A percentile compares a stretch with the other conserved stretches of the same genome.
These are phyloP conservation scores for Artemia sinica DNA, from an alignment of 2,888 invertebrate genomes.

Conservation along the genomic window DNA sequence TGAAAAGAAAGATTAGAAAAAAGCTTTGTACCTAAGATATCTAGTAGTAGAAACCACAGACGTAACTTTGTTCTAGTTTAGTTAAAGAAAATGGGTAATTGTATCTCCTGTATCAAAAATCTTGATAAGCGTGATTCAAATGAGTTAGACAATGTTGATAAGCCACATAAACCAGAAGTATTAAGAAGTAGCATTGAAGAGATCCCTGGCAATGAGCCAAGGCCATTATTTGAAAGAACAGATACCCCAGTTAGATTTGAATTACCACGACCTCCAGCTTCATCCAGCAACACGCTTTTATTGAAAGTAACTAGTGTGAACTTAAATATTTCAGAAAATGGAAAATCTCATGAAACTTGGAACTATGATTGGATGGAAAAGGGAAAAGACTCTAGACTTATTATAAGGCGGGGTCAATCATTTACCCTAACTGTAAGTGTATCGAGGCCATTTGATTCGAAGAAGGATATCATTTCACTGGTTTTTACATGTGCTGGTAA, in stretches of 20 bases:
- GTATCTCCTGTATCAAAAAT: too few relatives aligned
- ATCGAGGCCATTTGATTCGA: conserved; percentile 52
- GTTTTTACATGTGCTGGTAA: conserved; percentile 59
- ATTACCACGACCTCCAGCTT: not conserved
- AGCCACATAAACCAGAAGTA: too few relatives aligned
- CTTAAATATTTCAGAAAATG: conserved; percentile 53
- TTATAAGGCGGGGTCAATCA: conserved; percentile 64
- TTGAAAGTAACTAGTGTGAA: conserved; percentile 53
- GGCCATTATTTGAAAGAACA: too few relatives aligned
- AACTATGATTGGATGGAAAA: conserved; percentile 56
- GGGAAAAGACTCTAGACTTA: conserved; percentile 40
- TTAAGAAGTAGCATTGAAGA: too few relatives aligned
- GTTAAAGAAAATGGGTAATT: too few relatives aligned
- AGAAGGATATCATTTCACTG: conserved; percentile 59
- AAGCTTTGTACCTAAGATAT: too few relatives aligned
- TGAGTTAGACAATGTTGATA: too few relatives aligned
- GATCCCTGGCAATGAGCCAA: too few relatives aligned
- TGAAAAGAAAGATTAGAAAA: too few relatives aligned
- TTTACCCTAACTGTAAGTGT: conserved; percentile 54
- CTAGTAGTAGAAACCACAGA: too few relatives aligned
- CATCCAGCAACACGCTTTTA: not conserved
- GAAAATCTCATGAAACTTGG: conserved; percentile 54
- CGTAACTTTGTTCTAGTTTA: too few relatives aligned
- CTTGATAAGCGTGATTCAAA: too few relatives aligned
- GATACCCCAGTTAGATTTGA: not conserved